Evolutionary conservation across 1,140 invertebrate genomes (phyloP).

Genomic region (Drosophila sechellia): DNA sequence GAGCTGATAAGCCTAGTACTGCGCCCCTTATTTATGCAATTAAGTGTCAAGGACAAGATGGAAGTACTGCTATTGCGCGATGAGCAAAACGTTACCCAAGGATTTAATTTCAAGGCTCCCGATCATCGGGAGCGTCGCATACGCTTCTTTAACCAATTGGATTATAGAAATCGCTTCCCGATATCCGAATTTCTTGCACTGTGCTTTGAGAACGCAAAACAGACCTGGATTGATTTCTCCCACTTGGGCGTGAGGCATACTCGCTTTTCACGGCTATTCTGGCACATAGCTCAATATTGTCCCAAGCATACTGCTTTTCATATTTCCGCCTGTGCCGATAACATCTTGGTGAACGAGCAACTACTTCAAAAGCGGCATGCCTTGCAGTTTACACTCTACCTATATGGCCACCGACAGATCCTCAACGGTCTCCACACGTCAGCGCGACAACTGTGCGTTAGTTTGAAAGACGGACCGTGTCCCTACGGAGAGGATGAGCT

Average conservation of each 20-base stretch:
- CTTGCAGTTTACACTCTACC: neutral
- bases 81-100: neutral
- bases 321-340: neutral
- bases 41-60: slow-evolving; percentile 4
- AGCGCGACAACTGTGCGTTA: neutral
- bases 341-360: slow-evolving; percentile 21
- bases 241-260: slow-evolving; percentile 28
- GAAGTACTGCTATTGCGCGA: slow-evolving; percentile 33
- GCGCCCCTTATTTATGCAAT: slow-evolving; percentile 12
- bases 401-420: slow-evolving; percentile 27
- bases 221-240: slow-evolving; percentile 41
- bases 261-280: slow-evolving; percentile 14
- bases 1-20: slow-evolving; percentile 11
- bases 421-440: slow-evolving; percentile 6
- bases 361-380: slow-evolving; percentile 8
- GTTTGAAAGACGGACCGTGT: neutral
- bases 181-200: slow-evolving; percentile 18
- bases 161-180: neutral
- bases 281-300: slow-evolving; percentile 8
- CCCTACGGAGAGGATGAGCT: slow-evolving; percentile 18
- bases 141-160: slow-evolving; percentile 44
- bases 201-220: slow-evolving; percentile 28
- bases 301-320: slow-evolving; percentile 13
- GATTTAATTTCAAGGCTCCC: slow-evolving; percentile 5
- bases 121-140: slow-evolving; percentile 7